Base-by-base conservation (phyloP, 2,888 invertebrate species). In the Alloscopus bannaensis region DNA sequence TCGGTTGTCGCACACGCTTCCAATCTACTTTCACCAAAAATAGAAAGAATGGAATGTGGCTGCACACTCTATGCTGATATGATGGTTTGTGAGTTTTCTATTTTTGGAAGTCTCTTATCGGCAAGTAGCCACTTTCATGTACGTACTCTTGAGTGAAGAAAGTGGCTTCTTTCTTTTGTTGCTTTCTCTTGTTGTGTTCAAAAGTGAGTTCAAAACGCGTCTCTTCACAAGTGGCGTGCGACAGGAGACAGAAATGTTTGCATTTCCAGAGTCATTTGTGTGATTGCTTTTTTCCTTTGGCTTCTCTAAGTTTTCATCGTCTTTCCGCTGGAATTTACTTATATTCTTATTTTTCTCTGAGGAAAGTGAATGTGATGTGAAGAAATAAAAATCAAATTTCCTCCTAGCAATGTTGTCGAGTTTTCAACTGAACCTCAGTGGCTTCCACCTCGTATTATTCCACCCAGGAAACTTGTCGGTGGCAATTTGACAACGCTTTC, bases 241-340 rank as follows among this genome's bases (percentile, higher is more conserved):
- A n/a, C n/a, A 18, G 57, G 18, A 31, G 16, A 24, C 20, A 18
- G 20, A 22, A 52, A 24, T 57, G 57, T 57, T 57, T 57, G 29
- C 57, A 29, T 57, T 57, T 57, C 57, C n/a, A 57, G n/a, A n/a
- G 57, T 57, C 31, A 29, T 29, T 57, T 57, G n/a, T 29, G 57
- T 57, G 29, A 57, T 28, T 57, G 31, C 28, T 4, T 57, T 57
- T 20, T 60, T 3, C 13, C 42, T 2, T 18, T 42, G 42, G 18
- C 42, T 42, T 42, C n/a, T 8, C 18, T 18, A 42, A 42, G 42
- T n/a, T 42, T 2, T 2, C 1, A 50, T 3, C 13, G 18, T 36
- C 36, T 36, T n/a, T n/a, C 6, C n/a, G 45, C 8, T 50, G 50
- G 50, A 50, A 18, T 3, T 8, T n/a, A n/a, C 2, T 18, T 1